Conservation (phyloP, 2,888 invertebrate genomes). For the Eurytoma californica region DNA sequence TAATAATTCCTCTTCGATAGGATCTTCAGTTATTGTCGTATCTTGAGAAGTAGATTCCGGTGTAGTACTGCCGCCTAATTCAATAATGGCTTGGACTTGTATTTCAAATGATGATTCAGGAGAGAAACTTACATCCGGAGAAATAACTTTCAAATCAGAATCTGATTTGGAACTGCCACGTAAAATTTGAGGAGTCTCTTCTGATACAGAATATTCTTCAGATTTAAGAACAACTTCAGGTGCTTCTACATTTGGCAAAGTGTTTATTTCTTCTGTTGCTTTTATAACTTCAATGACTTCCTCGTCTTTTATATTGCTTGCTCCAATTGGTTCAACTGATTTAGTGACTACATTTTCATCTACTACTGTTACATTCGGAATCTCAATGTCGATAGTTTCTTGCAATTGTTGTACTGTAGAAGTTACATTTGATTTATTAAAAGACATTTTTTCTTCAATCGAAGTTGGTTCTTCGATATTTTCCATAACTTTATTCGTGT, state of each 20-base stretch:
- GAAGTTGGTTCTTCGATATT: background rate
- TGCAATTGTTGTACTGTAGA: background rate
- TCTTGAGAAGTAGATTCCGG: slow-evolving; percentile 59
- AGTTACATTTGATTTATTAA: background rate
- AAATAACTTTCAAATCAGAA: slow-evolving; percentile 12
- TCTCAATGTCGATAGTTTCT: background rate
- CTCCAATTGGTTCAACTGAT: background rate
- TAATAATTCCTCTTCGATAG: slow-evolving; percentile 35
- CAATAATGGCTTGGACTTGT: slow-evolving; percentile 68
- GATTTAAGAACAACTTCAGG: slow-evolving; percentile 57
- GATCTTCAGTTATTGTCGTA: slow-evolving; percentile 41
- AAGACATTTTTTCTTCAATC: background rate
- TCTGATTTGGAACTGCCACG: slow-evolving; percentile 4
- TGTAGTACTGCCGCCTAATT: slow-evolving; percentile 65
- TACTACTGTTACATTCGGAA: too few relatives aligned
- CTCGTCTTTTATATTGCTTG: background rate
- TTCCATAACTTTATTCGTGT: slow-evolving; percentile 3
- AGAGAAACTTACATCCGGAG: slow-evolving; percentile 62
- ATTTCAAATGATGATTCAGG: slow-evolving; percentile 68
- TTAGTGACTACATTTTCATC: background rate
- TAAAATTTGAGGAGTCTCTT: slow-evolving; percentile 20
- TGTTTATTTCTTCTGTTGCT: background rate
- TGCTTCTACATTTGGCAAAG: slow-evolving; percentile 57
- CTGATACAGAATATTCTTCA: slow-evolving; percentile 36
- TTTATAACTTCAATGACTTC: background rate